These are phyloP conservation scores for Channa striata DNA, from an alignment of 2,797 vertebrate genomes.

Conservation along the genomic window DNA sequence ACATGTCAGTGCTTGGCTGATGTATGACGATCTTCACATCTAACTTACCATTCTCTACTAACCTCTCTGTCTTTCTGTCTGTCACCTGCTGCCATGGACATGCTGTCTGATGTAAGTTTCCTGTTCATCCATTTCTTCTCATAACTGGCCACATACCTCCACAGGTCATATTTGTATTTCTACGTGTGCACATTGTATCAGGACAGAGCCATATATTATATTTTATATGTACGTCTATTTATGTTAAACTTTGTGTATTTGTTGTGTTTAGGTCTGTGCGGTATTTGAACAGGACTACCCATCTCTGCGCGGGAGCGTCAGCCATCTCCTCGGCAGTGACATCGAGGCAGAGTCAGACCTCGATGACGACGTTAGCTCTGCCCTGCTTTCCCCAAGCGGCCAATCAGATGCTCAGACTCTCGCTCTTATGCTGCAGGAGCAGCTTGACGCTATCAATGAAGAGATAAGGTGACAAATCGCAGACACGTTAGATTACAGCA, in stretches of 20 bases:
- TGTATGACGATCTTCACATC: conserved; percentile 51
- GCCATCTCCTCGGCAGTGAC: conserved; percentile 91
- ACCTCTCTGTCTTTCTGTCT: conserved; percentile 75
- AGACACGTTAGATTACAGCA: conserved; percentile 43
- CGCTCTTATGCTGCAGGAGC: conserved; percentile 96
- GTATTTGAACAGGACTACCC: conserved; percentile 90
- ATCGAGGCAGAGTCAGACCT: conserved; percentile 90
- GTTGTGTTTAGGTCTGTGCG: conserved; percentile 71
- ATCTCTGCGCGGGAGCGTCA: conserved; percentile 85
- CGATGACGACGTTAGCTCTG: conserved; percentile 92
- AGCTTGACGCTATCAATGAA: conserved; percentile 96
- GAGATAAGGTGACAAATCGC: conserved; percentile 91
- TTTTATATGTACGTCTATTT: background rate
- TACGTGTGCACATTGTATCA: conserved; percentile 39
- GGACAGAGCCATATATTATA: background rate
- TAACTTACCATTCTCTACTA: conserved; percentile 78
- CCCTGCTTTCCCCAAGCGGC: conserved; percentile 90
- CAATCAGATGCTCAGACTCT: conserved; percentile 96
- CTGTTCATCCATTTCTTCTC: conserved; percentile 68
- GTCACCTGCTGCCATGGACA: conserved; percentile 78
- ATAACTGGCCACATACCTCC: conserved; percentile 36
- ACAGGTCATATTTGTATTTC: conserved; percentile 42
- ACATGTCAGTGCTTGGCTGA: conserved; percentile 54
- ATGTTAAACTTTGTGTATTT: conserved; percentile 1
- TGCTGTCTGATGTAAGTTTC: conserved; percentile 82